Evolutionary conservation across 2,113 vertebrate genomes (phyloP).

Genomic region (Anhinga anhinga): DNA sequence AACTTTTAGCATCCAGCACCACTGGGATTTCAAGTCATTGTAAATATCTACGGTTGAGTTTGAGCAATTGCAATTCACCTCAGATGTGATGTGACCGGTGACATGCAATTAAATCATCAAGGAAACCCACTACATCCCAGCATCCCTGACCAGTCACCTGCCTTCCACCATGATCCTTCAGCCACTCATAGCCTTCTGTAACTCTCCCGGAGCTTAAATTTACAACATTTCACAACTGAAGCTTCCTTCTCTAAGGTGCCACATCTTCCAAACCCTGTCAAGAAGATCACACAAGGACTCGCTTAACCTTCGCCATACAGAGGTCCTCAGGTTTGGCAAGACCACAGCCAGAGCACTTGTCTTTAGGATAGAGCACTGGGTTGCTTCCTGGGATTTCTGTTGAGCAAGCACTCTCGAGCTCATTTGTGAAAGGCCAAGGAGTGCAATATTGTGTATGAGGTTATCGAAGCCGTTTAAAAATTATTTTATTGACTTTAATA

Average conservation of each 20-base stretch:
- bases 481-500: not conserved
- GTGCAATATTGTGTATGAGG: not conserved
- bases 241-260: not conserved
- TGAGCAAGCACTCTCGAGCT: not conserved
- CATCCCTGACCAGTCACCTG: not conserved
- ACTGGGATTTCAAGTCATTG: not conserved
- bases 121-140: not conserved
- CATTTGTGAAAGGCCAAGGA: not conserved
- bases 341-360: not conserved
- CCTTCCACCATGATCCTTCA: not conserved
- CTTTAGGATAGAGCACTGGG: not conserved
- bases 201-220: not conserved
- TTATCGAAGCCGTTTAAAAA: not conserved
- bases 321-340: too few relatives aligned
- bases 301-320: fast-evolving
- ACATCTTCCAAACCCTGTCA: not conserved
- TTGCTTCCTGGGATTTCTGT: not conserved
- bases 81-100: too few relatives aligned
- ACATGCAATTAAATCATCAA: not conserved
- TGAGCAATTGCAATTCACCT: not conserved
- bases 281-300: not conserved
- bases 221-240: not conserved
- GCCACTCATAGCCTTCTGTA: not conserved
- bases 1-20: not conserved
- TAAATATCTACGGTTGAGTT: not conserved